Evolutionary conservation across 1,140 invertebrate genomes (phyloP), one percentile per base, ranked within the genome.

Genomic region (Penaeus vannamei): DNA sequence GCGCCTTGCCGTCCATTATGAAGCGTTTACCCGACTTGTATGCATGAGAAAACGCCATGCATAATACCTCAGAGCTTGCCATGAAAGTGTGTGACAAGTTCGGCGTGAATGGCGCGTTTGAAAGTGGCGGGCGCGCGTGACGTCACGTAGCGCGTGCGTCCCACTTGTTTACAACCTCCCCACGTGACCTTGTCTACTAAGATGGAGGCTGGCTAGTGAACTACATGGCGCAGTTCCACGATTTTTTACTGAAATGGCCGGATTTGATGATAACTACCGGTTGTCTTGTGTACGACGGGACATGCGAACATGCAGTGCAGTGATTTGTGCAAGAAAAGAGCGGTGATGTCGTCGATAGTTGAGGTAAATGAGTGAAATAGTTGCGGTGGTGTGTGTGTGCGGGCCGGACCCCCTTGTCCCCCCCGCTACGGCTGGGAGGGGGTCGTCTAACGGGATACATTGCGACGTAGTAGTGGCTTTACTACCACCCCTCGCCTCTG

Each of bases 161-260:
- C 88, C 77, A 90, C 88, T 90, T 90, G 88, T 90, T 90, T 90
- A 90, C 88, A 90, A 90, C 88, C 84, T 90, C 88, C 88, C 88
- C 88, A 90, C 88, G 88, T 90, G 88, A 90, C 88, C 88, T 90
- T 90, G 88, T 85, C 88, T 90, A 72, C 87, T 86, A 90, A 90
- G 88, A 90, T 90, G 88, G 88, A 90, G 88, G 76, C 88, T 85
- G 84, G 46, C 84, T 85, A 69, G 77, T 90, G 23, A 86, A 69
- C 84, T 86, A 82, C 84, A 85, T 90, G 84, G 84, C 84, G 77
- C 84, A 90, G 84, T 85, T 81, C 84, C 79, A 1, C 46, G 60
- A 85, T 85, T 90, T 90, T 81, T 86, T 80, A 85, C 84, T 86
- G 84, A 85, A 90, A 90, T 89, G 87, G 87, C 87, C 83, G 80